Evolutionary conservation across 2,888 invertebrate species (phyloP), one percentile per base, ranked within the genome.

Genomic region (Hirtodrosophila duncani): DNA sequence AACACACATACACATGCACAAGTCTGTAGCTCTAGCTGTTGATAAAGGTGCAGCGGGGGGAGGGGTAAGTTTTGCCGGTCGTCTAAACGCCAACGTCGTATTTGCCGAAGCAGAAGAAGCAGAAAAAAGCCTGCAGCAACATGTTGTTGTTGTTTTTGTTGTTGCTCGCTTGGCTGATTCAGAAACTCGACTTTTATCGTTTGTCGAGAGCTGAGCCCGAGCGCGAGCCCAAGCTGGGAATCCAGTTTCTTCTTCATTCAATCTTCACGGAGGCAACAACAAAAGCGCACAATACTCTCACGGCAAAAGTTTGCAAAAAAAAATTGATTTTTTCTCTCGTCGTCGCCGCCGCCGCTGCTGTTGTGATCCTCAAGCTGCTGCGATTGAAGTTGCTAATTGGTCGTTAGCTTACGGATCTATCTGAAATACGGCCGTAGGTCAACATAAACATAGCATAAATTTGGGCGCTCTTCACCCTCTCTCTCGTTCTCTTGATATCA

Each of bases 181-280:
- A 69, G 67, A 71, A 68, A 75, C 77, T 69, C 69, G 69, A 77
- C 72, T 74, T 74, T 65, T 78, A 71, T 48, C 71, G 58, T 70
- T 52, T 78, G 79, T 57, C 70, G 70, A 78, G 60, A 52, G 74
- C 74, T 72, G 74, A 65, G 66, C 75, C 65, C 72, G 66, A 69
- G 55, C 75, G 50, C 60, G 45, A 55, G 48, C 55, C 58, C 61
- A 62, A 78, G 50, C 62, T 62, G 75, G 67, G 67, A 75, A 78
- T 79, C 81, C 74, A 74, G 74, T 74, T 74, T 74, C 78, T 77
- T 81, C 79, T 81, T 81, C 75, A 80, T 81, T 80, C 61, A 67
- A 67, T 46, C 65, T 68, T 68, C 58, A 44, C 67, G 38, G 63
- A 44, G 63, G 67, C 65, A 58, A 63, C 46, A 50, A 67, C 61